Evolutionary conservation across 2,888 invertebrate species (phyloP).

Genomic region (Noctua fimbriata): DNA sequence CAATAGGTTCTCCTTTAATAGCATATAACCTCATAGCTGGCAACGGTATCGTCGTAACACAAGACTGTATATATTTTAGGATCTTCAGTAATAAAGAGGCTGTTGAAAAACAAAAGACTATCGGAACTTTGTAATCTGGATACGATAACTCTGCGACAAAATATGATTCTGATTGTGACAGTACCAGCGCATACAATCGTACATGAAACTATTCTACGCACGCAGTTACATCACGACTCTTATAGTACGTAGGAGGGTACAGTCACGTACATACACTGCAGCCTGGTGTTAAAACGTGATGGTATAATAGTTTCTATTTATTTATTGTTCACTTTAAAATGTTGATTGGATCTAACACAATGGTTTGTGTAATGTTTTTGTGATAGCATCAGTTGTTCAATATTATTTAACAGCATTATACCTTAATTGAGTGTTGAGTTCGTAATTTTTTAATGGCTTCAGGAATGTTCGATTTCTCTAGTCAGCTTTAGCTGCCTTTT

Average conservation of each 20-base stretch:
- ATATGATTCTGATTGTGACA: slow-evolving; percentile 19
- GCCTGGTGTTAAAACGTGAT: slow-evolving; percentile 46
- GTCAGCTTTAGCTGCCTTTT: background rate
- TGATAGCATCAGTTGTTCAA: slow-evolving; percentile 17
- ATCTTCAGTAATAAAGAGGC: no score
- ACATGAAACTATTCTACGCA: slow-evolving; percentile 44
- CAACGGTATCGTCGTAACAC: background rate
- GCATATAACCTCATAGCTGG: background rate
- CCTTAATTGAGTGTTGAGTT: no score
- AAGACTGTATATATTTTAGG: background rate
- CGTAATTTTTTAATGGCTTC: background rate
- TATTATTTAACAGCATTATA: background rate
- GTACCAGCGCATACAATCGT: slow-evolving; percentile 14
- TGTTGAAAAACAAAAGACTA: background rate
- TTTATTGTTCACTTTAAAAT: slow-evolving; percentile 35
- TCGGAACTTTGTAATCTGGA: slow-evolving; percentile 10
- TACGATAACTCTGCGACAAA: slow-evolving; percentile 20
- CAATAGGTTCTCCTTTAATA: background rate
- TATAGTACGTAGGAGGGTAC: slow-evolving; percentile 18
- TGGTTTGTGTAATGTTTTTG: slow-evolving; percentile 11
- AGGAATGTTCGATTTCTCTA: background rate
- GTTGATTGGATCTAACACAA: slow-evolving; percentile 37
- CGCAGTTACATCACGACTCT: slow-evolving; percentile 48
- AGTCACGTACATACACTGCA: slow-evolving; percentile 48
- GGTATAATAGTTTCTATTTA: slow-evolving; percentile 29